Evolutionary conservation across 2,113 vertebrate genomes (phyloP).

Genomic region (Trichechus manatus): DNA sequence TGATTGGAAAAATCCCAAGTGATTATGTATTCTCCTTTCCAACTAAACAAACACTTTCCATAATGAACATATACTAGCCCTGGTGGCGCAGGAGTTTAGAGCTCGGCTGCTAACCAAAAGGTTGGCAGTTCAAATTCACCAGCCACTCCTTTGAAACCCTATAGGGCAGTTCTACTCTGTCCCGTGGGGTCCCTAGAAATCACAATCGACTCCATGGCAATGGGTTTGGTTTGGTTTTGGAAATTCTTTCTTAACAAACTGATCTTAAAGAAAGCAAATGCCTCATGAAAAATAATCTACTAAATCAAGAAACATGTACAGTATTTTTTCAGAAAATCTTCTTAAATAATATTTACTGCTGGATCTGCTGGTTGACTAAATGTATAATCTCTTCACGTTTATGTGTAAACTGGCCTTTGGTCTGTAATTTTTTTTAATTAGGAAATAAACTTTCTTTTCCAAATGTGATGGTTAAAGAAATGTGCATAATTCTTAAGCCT

Average conservation of each 20-base stretch:
- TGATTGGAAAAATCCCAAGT: neutral
- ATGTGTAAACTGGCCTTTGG: neutral
- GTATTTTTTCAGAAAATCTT: neutral
- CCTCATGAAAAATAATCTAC: neutral
- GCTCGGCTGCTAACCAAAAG: too few species aligned
- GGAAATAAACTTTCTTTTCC: neutral
- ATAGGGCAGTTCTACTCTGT: too few species aligned
- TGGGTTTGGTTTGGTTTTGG: too few species aligned
- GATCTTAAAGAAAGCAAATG: neutral
- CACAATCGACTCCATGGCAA: too few species aligned
- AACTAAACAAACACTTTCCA: neutral
- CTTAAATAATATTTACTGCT: neutral
- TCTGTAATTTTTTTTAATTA: slow-evolving; percentile 22
- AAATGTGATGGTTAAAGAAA: neutral
- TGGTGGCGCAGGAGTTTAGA: too few species aligned
- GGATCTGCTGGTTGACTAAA: neutral
- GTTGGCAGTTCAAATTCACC: too few species aligned
- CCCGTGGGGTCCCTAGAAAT: too few species aligned
- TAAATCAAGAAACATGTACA: neutral
- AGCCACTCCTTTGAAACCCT: too few species aligned
- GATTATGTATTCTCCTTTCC: neutral
- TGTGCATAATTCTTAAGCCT: neutral
- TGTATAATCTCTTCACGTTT: neutral
- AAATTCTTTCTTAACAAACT: neutral
- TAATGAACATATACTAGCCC: too few species aligned